Base-by-base conservation (phyloP, 2,888 invertebrate species). In the Epirrita christyi region DNA sequence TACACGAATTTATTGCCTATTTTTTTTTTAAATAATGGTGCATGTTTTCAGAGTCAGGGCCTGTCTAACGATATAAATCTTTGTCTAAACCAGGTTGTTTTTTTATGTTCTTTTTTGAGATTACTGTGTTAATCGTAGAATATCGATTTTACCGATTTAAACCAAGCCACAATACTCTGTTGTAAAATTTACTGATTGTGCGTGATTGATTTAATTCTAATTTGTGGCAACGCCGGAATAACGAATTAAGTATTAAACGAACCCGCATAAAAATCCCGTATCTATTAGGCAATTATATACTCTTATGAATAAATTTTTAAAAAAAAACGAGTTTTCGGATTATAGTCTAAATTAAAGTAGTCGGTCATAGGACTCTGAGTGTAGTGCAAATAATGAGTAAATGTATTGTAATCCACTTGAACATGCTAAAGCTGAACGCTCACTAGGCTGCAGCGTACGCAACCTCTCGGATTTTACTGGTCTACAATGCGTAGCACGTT, bases 371-470 rank as follows among this genome's bases (percentile, higher is more conserved):
- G 51, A 56, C 47, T 38, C 27, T 44, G 51, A 56, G 54, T 55
- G 61, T 63, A 63, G 65, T 66, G 61, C 63, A 57, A 66, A 61
- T 57, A 58, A 52, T 59, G 61, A 47, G 56, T 50, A 51, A 55
- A 64, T 58, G 57, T 55, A 47, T 48, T 52, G 41, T 46, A 29
- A 54, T 54, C 54, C 29, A 55, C 60, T 56, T 55, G 50, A 51
- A 46, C 47, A 53, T 52, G 55, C 21, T 50, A 41, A 54, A 54
- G 59, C 46, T 51, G 29, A 45, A 32, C 42, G 44, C 41, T 32
- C 50, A 44, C 48, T 43, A 27, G 47, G 13, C 44, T 41, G 44
- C 29, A 43, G 13, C 50, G 46, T 11, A 13, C 32, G 7, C 7
- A 38, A 38, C 14, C 7, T 14, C 7, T 8, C n/a, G 8, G 11